Base-by-base conservation (phyloP, 2,888 invertebrate species). In the Perizoma affinitatum region DNA sequence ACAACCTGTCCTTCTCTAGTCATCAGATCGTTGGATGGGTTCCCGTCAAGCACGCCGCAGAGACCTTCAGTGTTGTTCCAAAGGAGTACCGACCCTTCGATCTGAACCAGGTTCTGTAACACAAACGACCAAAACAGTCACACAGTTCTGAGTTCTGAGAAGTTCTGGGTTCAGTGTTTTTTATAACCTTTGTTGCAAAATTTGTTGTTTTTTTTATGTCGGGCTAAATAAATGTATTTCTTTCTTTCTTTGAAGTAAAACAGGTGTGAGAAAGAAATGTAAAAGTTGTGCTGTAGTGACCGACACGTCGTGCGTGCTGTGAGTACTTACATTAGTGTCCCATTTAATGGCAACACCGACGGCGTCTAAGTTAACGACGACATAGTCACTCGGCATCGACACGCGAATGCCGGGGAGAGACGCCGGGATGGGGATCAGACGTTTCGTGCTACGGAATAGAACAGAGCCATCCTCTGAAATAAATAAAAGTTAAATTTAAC, bases 51-150 rank as follows among this genome's bases (percentile, higher is more conserved):
- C 0, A 91, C 93, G 0, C 98, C 98, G 78, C 98, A 98, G 0
- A 98, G 88, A 56, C 98, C 98, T 64, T 94, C 94, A 0, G 97
- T 96, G 72, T 95, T 94, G 74, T 96, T 96, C 96, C 96, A 97
- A 41, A 96, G 82, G 3, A 93, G 92, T 34, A 95, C 94, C 1
- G 94, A 92, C 0, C 95, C 95, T 77, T 95, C 95, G 0, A 97
- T 87, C 64, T 95, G 90, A 5, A 97, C 88, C 63, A 95, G 82
- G 76, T 95, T 94, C 94, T 95, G 83, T 38, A 64, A 43, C 22
- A 36, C 41, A 10, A 43, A 42, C 5, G 42, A 41, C 7, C 1
- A 8, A 41, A n/a, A n/a, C n/a, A n/a, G n/a, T 22, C 22, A 22
- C 22, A 22, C 22, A 22, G 22, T 22, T 22, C 22, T 22, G 22